Base-by-base conservation (phyloP, 2,797 vertebrate genomes). In the Gymnoscopelus braueri region DNA sequence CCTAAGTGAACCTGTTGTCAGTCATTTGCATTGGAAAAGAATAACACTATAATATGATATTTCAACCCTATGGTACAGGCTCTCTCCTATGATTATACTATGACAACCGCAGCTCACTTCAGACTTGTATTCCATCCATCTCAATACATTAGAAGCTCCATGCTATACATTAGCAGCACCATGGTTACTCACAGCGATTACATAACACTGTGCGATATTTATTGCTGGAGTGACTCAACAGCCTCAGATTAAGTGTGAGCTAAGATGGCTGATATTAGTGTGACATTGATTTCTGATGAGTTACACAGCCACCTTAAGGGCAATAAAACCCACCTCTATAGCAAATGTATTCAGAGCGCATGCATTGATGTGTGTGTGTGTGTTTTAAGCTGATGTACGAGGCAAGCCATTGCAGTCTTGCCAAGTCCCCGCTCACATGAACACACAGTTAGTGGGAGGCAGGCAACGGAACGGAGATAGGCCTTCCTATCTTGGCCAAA, bases 371-470 rank as follows among this genome's bases (percentile, higher is more conserved):
- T 77, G 72, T 70, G 72, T 56, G 48, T 77, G 72, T 70, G 72
- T 55, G 80, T 77, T 10, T 65, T 84, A 71, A 68, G 82, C 83
- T 84, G 79, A 87, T 80, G 63, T 78, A 86, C 66, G 77, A 81
- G 75, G 77, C 75, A 51, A 84, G 78, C 75, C 87, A 85, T 86
- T 88, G 86, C 88, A 89, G 89, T 83, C 88, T 82, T 82, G 88
- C 89, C 88, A 89, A 88, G 83, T 84, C 70, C 11, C 69, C 71
- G 82, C 81, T 87, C 85, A 79, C 82, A 80, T 75, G 87, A 87
- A 86, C 86, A 88, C 72, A 83, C 87, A 89, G 84, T 81, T 78
- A 77, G 85, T 89, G 83, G 88, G 90, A 89, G 85, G 90, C 85
- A 83, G 80, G 69, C 72, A 75, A 73, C 80, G 82, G 81, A 81